These are phyloP conservation scores for Sander lucioperca DNA, from an alignment of 2,113 vertebrate species.

Conservation along the genomic window DNA sequence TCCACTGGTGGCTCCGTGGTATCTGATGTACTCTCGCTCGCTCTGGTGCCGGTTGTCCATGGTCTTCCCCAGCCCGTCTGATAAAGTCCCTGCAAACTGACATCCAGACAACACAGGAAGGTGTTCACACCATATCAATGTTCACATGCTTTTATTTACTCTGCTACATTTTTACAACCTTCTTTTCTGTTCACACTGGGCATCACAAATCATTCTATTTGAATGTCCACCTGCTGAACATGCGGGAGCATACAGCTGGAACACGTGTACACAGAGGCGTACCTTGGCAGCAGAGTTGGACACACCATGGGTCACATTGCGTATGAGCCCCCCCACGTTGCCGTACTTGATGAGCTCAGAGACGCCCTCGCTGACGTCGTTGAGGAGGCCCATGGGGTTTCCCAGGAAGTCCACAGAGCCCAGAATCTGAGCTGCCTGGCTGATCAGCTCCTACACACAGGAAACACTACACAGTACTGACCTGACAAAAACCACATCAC, in stretches of 20 bases:
- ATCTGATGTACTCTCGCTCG: constrained; percentile 95
- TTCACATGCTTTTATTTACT: background rate
- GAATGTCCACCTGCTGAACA: too few relatives aligned
- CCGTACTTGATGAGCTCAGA: constrained; percentile 95
- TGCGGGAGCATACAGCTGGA: too few relatives aligned
- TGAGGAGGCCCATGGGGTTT: constrained; percentile 96
- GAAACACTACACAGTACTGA: background rate
- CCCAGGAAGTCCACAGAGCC: constrained; percentile 98
- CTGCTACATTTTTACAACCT: too few relatives aligned
- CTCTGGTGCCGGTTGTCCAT: constrained; percentile 98
- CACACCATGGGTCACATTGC: constrained; percentile 97
- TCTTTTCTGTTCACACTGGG: too few relatives aligned
- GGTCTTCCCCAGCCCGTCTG: constrained; percentile 95
- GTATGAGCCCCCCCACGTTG: constrained; percentile 95
- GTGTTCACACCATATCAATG: background rate
- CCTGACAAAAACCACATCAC: background rate
- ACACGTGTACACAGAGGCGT: constrained; percentile 15
- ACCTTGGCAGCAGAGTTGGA: constrained; percentile 99
- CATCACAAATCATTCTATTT: too few relatives aligned
- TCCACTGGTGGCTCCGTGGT: constrained; percentile 96
- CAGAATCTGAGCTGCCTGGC: constrained; percentile 95
- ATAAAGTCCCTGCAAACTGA: constrained; percentile 96
- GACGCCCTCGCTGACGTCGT: constrained; percentile 95
- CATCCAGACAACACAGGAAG: background rate
- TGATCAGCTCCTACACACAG: constrained; percentile 90